These are phyloP conservation scores for Sula dactylatra DNA, from an alignment of 2,113 vertebrate species.

Conservation along the genomic window DNA sequence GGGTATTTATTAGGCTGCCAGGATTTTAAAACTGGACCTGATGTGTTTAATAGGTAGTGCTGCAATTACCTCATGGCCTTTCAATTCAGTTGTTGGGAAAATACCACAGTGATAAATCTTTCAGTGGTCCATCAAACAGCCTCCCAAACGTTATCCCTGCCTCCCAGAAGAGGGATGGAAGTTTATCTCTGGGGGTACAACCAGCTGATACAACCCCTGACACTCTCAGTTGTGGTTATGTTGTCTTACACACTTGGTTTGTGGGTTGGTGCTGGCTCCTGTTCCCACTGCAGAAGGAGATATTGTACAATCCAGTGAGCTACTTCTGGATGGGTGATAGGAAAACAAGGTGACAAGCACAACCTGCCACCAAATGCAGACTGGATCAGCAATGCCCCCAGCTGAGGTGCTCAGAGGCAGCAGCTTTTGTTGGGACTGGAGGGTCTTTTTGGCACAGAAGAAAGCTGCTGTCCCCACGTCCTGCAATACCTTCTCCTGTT, in stretches of 20 bases:
- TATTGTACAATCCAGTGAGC: background rate
- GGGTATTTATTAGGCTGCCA: background rate
- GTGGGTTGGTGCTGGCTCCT: background rate
- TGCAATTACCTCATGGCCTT: background rate
- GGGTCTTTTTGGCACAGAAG: background rate
- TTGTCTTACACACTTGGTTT: background rate
- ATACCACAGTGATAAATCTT: background rate
- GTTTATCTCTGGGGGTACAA: background rate
- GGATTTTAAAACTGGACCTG: background rate
- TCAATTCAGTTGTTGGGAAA: background rate
- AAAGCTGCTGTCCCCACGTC: background rate
- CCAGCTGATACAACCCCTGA: background rate
- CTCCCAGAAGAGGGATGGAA: background rate
- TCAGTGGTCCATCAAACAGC: background rate
- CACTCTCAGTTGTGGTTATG: background rate
- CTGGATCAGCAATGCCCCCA: background rate
- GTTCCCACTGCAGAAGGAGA: background rate
- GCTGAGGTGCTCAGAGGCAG: background rate
- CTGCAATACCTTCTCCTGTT: background rate
- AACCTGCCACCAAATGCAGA: background rate
- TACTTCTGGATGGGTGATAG: background rate
- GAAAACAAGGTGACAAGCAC: background rate
- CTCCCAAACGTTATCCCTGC: background rate
- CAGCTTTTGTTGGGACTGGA: background rate
- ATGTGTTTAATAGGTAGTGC: background rate